Conservation (phyloP, 2,888 invertebrate genomes). For the Nomada ruficornis region DNA sequence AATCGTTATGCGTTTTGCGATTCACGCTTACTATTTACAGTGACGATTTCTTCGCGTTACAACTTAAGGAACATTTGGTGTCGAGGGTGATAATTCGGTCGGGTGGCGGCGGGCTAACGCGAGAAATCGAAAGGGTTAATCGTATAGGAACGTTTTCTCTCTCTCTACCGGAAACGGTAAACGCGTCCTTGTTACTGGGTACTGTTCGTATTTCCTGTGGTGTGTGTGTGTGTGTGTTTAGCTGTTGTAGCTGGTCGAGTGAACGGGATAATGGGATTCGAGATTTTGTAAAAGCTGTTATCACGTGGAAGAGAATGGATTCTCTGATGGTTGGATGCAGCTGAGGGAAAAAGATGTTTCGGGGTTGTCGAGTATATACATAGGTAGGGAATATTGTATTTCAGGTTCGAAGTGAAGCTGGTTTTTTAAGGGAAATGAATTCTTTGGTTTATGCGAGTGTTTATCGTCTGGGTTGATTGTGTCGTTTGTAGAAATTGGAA, state of each 20-base stretch:
- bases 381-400: too few species aligned
- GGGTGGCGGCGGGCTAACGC: constrained; percentile 57
- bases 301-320: not conserved
- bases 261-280: not conserved
- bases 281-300: not conserved
- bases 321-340: not conserved
- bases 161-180: constrained; percentile 1
- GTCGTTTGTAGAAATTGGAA: too few species aligned
- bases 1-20: constrained; percentile 39
- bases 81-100: constrained; percentile 69
- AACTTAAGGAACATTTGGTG: constrained; percentile 74
- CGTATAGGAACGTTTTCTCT: constrained; percentile 51
- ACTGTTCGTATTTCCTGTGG: too few species aligned
- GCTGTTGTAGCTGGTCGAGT: not conserved
- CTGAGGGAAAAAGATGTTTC: too few species aligned
- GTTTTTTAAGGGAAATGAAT: too few species aligned
- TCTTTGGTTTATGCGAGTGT: too few species aligned
- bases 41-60: constrained; percentile 60
- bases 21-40: constrained; percentile 63
- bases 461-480: too few species aligned
- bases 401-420: too few species aligned
- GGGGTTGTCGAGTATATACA: too few species aligned
- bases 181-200: not conserved
- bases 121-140: constrained; percentile 39
- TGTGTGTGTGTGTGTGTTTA: too few species aligned